Base-by-base conservation (phyloP, 2,113 vertebrate genomes). In the Apistogramma diplotaenia region DNA sequence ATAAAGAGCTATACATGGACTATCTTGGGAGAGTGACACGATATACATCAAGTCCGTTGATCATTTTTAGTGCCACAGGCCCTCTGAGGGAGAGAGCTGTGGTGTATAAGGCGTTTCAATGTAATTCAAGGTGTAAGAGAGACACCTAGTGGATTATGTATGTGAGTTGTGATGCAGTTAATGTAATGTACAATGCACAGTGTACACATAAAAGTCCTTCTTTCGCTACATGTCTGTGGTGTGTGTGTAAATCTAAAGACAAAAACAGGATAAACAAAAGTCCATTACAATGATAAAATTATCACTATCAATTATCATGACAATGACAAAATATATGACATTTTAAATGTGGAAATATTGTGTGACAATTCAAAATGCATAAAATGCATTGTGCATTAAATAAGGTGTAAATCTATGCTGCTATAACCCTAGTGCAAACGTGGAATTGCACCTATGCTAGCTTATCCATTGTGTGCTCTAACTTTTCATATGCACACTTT, bases 121-220 rank as follows among this genome's bases (percentile, higher is more conserved):
- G 70, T 49, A 25, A 85, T 86, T 35, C 67, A 1, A 91, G 61
- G 82, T 79, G 53, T 74, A 83, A 91, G 75, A 91, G 91, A 79
- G 91, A 91, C 94, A 93, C 87, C 94, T 91, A 90, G 90, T 93
- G 94, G 92, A 76, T 35, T 6, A 4, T 27, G 19, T 8, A 5
- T 8, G 55, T 4, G 25, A 57, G 61, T 58, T 21, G 11, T 21
- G 18, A 21, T 70, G 27, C 33, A 31, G 8, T 57, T 67, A 21
- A 8, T 65, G 27, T 43, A 2, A 27, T 55, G 31, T 16, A 54
- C 3, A 37, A 67, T 37, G 9, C 49, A n/a, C 12, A 40, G 15
- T 8, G 11, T 1, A 15, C n/a, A 12, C 3, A 62, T 11, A 51
- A 70, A n/a, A 70, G 8, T 0, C 12, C 0, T 29, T 51, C n/a